Evolutionary conservation across 2,888 invertebrate genomes (phyloP), one percentile per base, ranked within the genome.

Genomic region (Acholoe squamosa): DNA sequence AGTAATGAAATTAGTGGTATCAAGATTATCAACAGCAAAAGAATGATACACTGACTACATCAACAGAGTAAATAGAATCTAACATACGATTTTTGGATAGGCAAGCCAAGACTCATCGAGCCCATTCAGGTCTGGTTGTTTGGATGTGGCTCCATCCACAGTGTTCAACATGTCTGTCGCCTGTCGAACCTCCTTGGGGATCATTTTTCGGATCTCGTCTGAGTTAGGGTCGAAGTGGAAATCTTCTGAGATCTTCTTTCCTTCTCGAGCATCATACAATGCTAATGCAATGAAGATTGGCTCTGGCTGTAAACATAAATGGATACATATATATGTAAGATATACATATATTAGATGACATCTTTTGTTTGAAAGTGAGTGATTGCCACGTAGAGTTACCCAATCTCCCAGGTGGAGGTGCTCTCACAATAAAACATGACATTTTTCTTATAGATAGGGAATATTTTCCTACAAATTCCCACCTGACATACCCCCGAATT

Each of bases 221-320:
- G 94, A 93, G 91, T 95, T 95, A 0, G 94, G 94, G 91, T 95
- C 95, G 91, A 94, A 93, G 96, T 98, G 97, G 96, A 99, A 99
- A 96, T 98, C 98, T 96, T 99, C 99, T 0, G 98, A 98, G 92
- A 99, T 96, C 96, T 99, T 99, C 94, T 97, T 97, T 61, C 98
- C 98, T 93, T 97, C 97, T 94, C 97, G 97, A 10, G 98, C 98
- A 96, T 99, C 99, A 96, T 98, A 99, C 76, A 99, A 96, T 91
- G 98, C 97, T 93, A 99, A 96, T 86, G 98, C 97, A 31, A 99
- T 97, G 95, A 98, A 98, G 96, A 99, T 99, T 0, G 99, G 99
- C 95, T 99, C 99, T 90, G 99, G 97, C 96, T 97, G 94, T 56
- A 93, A 92, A n/a, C 90, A 84, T 91, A 90, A 77, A 51, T n/a